Conservation (phyloP, 1,140 invertebrate genomes). For the Conus ventricosus region DNA sequence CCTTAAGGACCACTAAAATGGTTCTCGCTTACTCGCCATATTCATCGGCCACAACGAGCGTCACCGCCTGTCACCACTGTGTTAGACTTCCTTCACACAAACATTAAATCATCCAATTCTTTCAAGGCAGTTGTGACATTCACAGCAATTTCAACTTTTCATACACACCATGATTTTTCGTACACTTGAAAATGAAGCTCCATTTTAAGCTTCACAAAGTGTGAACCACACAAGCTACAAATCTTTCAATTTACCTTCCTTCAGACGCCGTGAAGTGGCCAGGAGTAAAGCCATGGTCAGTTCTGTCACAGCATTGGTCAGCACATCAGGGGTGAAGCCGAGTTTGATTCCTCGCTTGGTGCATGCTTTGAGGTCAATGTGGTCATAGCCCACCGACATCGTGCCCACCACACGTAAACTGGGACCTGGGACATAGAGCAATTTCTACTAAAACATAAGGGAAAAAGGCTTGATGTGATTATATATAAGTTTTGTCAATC, state of each 20-base stretch:
- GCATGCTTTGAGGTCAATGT: constrained; percentile 77
- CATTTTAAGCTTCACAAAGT: no score
- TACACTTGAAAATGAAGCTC: no score
- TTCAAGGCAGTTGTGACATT: no score
- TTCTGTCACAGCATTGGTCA: constrained; percentile 94
- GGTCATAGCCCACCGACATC: constrained; percentile 89
- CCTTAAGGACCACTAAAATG: no score
- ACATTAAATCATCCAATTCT: no score
- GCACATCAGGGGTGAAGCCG: constrained; percentile 92
- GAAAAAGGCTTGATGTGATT: background rate
- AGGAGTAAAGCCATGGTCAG: constrained; percentile 87
- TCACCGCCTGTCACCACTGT: no score
- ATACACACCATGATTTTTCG: no score
- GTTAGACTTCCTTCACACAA: no score
- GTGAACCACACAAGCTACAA: no score
- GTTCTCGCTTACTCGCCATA: no score
- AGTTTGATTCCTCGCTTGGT: constrained; percentile 71
- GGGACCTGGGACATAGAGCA: constrained; percentile 77
- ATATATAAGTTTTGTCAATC: background rate
- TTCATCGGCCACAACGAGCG: no score
- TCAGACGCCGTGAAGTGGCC: constrained; percentile 86
- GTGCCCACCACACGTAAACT: constrained; percentile 89
- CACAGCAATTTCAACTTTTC: no score
- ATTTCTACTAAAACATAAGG: background rate
- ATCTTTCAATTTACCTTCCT: constrained; percentile 81